Conservation (phyloP, 1,140 invertebrate genomes). For the Sarcophaga peregrina region DNA sequence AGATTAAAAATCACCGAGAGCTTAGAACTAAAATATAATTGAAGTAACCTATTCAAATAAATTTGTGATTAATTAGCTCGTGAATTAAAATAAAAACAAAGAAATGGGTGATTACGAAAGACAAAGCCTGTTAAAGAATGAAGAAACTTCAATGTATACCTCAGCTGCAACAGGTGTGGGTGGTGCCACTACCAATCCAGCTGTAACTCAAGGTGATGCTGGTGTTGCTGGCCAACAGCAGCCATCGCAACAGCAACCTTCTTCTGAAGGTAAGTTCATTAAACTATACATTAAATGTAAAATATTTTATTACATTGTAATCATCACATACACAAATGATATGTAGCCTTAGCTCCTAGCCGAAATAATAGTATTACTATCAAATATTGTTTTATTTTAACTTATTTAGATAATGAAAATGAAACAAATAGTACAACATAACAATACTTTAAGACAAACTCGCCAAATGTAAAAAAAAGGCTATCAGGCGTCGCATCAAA, state of each 20-base stretch:
- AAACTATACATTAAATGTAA: conserved; percentile 8
- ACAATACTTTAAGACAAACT: no score
- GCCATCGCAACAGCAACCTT: conserved; percentile 20
- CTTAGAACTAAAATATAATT: no score
- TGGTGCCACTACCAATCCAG: background rate
- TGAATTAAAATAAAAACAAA: background rate
- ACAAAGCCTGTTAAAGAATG: conserved; percentile 46
- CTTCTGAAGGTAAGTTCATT: conserved; percentile 35
- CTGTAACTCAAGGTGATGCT: conserved; percentile 12
- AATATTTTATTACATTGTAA: background rate
- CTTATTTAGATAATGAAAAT: no score
- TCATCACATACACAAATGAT: background rate
- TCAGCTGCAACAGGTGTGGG: background rate
- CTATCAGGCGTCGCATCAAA: no score
- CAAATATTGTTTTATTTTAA: no score
- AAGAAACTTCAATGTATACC: conserved; percentile 44
- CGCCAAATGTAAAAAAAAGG: no score
- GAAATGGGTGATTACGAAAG: conserved; percentile 46
- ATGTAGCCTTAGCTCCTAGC: no score
- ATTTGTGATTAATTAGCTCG: background rate
- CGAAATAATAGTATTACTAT: no score
- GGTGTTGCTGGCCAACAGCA: conserved; percentile 21
- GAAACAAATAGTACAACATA: no score
- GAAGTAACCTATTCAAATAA: no score
- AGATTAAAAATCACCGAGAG: no score